phyloP scores from a whole-genome alignment of 2,888 invertebrate genomes.

The Spisula subtruncata region DNA sequence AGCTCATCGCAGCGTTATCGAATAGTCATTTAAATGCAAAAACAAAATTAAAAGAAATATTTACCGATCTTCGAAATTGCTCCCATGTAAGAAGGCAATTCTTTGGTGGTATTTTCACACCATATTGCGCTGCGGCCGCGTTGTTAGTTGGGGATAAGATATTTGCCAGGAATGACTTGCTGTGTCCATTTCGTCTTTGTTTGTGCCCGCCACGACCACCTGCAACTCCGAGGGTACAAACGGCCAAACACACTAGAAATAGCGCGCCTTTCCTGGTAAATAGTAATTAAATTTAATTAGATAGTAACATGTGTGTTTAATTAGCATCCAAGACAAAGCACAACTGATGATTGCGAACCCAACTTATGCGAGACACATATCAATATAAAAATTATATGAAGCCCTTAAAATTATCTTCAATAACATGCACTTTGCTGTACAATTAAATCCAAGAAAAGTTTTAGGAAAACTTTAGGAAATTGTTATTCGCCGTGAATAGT shows the following conservation, averaged over 20 bases:
- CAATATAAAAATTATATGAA: no score
- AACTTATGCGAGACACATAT: no score
- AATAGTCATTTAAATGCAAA: no score
- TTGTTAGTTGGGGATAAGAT: background rate
- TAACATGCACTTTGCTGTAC: no score
- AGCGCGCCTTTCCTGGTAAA: background rate
- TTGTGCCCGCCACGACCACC: background rate
- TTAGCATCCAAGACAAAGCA: no score
- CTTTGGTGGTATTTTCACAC: background rate
- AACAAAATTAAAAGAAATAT: background rate
- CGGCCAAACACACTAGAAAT: background rate
- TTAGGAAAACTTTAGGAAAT: no score
- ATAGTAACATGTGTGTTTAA: no score
- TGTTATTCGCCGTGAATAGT: no score
- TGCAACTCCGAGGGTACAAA: background rate
- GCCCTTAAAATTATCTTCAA: no score
- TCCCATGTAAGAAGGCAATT: background rate
- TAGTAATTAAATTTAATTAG: background rate
- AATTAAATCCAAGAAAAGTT: no score
- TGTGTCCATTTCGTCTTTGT: background rate
- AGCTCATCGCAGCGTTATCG: no score
- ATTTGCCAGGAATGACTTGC: background rate
- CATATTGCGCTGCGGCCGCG: background rate
- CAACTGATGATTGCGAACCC: no score
- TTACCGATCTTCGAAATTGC: conserved; percentile 13